A percentile compares a stretch with the other conserved stretches of the same genome.
Conservation (phyloP, 2,797 vertebrate genomes). For the Macrochelys suwanniensis region DNA sequence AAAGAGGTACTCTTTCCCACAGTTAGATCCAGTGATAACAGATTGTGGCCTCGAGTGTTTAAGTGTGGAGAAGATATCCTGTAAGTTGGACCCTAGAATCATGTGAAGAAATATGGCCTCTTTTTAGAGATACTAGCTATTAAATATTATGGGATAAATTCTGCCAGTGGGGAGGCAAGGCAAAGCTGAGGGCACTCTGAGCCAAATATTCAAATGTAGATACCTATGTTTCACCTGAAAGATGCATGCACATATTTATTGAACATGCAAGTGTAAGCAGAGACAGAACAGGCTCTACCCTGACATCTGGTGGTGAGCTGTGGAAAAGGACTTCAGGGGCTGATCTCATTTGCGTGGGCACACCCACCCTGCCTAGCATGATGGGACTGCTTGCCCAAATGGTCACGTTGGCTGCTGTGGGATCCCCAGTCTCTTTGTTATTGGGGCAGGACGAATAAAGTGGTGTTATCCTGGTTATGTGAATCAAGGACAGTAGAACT, state of each 20-base stretch:
- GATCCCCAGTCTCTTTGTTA: no score
- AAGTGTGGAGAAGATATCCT: neutral
- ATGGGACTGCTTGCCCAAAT: no score
- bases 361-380: no score
- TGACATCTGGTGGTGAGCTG: no score
- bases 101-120: neutral
- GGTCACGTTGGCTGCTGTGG: no score
- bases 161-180: neutral
- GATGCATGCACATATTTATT: neutral
- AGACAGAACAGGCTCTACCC: no score
- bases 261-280: neutral
- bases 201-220: neutral
- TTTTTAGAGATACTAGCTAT: neutral
- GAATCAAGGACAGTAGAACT: no score
- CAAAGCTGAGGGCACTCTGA: neutral
- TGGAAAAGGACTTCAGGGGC: no score
- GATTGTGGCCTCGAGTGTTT: neutral
- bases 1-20: neutral
- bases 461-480: no score
- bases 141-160: neutral
- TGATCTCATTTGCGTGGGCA: no score
- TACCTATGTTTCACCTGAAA: neutral
- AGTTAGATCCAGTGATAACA: neutral
- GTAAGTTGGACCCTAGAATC: neutral
- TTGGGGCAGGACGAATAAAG: no score